These are phyloP conservation scores for Heliangelus exortis DNA, from an alignment of 2,797 vertebrate genomes.

Conservation along the genomic window DNA sequence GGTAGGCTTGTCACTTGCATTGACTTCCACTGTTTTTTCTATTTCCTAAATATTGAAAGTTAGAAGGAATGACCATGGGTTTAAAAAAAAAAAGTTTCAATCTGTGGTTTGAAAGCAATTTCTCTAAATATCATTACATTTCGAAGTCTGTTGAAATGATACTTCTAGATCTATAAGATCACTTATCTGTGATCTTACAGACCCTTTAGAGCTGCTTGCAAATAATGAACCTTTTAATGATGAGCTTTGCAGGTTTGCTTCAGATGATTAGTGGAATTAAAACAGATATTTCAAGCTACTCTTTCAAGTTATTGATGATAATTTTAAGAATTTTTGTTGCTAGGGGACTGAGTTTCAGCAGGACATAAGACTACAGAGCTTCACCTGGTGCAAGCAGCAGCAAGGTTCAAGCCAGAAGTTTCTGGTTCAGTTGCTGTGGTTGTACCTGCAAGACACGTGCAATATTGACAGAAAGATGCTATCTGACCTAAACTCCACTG, in stretches of 20 bases:
- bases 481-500: background rate
- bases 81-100: background rate
- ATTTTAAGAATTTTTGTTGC: background rate
- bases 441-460: background rate
- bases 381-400: background rate
- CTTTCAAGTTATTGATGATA: background rate
- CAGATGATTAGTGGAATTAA: background rate
- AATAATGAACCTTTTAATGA: background rate
- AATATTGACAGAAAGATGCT: rapidly evolving
- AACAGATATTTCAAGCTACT: background rate
- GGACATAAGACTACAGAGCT: background rate
- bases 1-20: background rate
- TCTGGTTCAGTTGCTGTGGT: background rate
- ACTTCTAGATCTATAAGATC: background rate
- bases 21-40: background rate
- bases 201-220: background rate
- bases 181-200: background rate
- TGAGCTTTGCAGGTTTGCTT: background rate
- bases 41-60: background rate
- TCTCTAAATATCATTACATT: background rate
- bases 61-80: background rate
- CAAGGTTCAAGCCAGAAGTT: background rate
- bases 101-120: background rate
- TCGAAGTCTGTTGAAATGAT: background rate
- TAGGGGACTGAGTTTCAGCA: background rate